Conservation (phyloP, 2,888 invertebrate genomes). For the Tetragonisca angustula region DNA sequence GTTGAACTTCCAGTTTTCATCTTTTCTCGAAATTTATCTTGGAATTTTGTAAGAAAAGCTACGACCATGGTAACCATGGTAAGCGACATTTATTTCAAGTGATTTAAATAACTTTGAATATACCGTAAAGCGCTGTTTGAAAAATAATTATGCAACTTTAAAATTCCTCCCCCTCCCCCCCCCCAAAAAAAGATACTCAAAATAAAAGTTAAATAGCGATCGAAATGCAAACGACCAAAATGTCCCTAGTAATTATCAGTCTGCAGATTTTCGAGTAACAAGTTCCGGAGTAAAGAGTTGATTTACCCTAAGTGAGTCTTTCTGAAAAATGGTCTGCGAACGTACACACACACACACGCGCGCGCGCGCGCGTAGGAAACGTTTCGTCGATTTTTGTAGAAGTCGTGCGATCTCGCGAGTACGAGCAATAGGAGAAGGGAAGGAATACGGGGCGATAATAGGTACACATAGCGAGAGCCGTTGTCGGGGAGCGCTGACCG, state of each 20-base stretch:
- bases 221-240: background rate
- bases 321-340: background rate
- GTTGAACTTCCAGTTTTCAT: background rate
- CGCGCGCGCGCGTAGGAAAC: background rate
- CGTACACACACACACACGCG: background rate
- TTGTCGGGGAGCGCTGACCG: constrained; percentile 83
- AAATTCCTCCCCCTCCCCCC: background rate
- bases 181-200: background rate
- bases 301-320: background rate
- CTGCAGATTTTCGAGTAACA: background rate
- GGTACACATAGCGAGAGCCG: constrained; percentile 77
- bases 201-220: background rate
- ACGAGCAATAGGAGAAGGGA: constrained; percentile 55
- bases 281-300: background rate
- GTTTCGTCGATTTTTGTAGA: constrained; percentile 20
- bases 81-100: no score
- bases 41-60: background rate
- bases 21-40: background rate
- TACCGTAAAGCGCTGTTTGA: no score
- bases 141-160: no score
- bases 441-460: constrained; percentile 72
- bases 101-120: no score
- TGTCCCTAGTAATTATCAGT: background rate
- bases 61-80: background rate
- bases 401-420: constrained; percentile 49